Evolutionary conservation across 2,888 invertebrate genomes (phyloP), one percentile per base, ranked within the genome.

Genomic region (Mesoligia furuncula): DNA sequence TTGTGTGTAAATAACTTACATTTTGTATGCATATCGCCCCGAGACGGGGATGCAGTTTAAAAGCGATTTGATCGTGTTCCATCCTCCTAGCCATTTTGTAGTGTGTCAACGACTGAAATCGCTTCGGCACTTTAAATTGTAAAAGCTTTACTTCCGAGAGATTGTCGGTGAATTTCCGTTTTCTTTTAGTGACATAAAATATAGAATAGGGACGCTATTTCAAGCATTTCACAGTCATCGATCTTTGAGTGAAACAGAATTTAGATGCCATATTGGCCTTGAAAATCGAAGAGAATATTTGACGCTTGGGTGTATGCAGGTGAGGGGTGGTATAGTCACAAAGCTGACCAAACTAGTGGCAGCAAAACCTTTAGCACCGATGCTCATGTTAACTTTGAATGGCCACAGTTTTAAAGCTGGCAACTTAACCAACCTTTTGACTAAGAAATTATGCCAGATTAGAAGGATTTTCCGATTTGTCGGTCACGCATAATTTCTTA

Each of bases 91-190:
- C 75, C 67, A 83, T 81, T 81, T 80, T 86, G 77, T 82, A 82
- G 62, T 78, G 79, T 78, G 87, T 86, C 80, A 85, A 76, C 77
- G 77, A 42, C 76, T 82, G 61, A 75, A 87, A 85, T 84, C 79
- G 75, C 76, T 86, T 81, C 73, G 75, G 73, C 80, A 77, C 86
- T 86, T 85, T 84, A 84, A 86, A 88, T 71, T 75, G 82, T 82
- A 86, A 82, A 79, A 85, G 76, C 81, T 87, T 83, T 82, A 77
- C 85, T 85, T 77, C 68, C 48, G 54, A 78, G 74, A 73, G 75
- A 81, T 87, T 81, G 81, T 84, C 73, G 72, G 72, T 75, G 79
- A 75, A 77, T 77, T 75, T 73, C 71, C 75, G 79, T 75, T 84
- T 86, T 75, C 75, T 77, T 73, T 79, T 54, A 73, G 70, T n/a